phyloP scores from a whole-genome alignment of 2,888 invertebrate genomes.

The Hirtodrosophila confusa region DNA sequence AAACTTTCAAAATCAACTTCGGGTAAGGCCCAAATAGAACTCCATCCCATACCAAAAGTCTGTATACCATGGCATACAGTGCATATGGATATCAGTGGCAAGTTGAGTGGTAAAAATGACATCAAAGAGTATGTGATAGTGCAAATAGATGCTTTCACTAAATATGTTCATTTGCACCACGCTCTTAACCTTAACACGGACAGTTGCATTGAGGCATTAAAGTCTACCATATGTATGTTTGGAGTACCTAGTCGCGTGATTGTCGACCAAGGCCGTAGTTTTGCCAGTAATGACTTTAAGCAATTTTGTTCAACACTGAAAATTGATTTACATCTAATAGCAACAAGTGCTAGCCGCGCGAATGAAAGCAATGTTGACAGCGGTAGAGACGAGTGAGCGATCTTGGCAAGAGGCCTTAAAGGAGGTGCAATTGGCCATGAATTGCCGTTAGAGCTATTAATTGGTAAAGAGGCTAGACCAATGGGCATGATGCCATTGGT shows the following conservation, averaged over 20 bases:
- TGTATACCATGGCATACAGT: no score
- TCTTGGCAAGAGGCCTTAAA: conserved; percentile 17
- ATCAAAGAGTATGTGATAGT: no score
- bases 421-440: conserved; percentile 5
- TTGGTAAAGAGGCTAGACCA: conserved; percentile 16
- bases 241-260: conserved; percentile 6
- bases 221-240: no score
- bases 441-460: conserved; percentile 18
- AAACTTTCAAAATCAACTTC: no score
- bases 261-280: conserved; percentile 5
- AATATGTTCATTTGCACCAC: background rate
- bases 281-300: conserved; percentile 5
- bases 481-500: conserved; percentile 7
- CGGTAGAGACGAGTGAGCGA: conserved; percentile 10
- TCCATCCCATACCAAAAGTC: no score
- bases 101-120: no score
- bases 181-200: background rate
- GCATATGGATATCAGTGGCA: no score
- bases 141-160: background rate
- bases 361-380: conserved; percentile 21
- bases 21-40: no score
- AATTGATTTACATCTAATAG: conserved; percentile 15
- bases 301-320: conserved; percentile 5
- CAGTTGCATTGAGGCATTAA: no score
- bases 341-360: conserved; percentile 5